Evolutionary conservation across 2,797 vertebrate genomes (phyloP), one percentile per base, ranked within the genome.

Genomic region (Coilia nasus): DNA sequence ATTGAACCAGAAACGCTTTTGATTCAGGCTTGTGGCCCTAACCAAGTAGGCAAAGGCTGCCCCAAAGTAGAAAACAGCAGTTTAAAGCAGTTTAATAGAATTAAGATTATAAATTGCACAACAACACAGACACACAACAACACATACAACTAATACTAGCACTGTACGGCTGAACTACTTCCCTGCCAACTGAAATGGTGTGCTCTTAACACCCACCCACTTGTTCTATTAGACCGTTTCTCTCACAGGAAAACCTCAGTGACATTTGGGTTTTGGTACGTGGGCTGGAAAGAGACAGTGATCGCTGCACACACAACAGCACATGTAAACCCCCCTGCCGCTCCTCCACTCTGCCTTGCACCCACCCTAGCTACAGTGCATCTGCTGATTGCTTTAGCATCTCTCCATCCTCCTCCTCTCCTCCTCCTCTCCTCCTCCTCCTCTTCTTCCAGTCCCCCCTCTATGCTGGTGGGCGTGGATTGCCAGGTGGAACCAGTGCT

Each of bases 191-290:
- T 10, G 60, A 62, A 35, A 41, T 14, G 14, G 0, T 35, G 15
- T 35, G 67, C 67, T 28, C 3, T 41, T 75, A 28, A 75, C 67
- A 35, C 14, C 67, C 31, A 75, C 67, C 15, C 31, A 35, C 64
- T 5, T 31, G 31, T 35, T 19, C 28, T 15, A 17, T 5, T 35
- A 15, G 67, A 28, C 67, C 67, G 67, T 75, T 75, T 75, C 14
- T 75, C 28, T 75, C 14, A 75, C 67, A 75, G 67, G 67, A 75
- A 75, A 75, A 75, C 67, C 67, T 75, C 31, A 75, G 28, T 35
- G 67, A 75, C 67, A 75, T 75, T 75, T 75, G 10, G 67, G 28
- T 35, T 75, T 75, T 35, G 14, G 28, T 75, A 35, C 67, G 28
- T 41, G 67, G 67, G 67, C 28, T 28, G 67, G 14, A 35, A 31